Evolutionary conservation across 2,797 vertebrate genomes (phyloP), one percentile per base, ranked within the genome.

Genomic region (Trachops cirrhosus): DNA sequence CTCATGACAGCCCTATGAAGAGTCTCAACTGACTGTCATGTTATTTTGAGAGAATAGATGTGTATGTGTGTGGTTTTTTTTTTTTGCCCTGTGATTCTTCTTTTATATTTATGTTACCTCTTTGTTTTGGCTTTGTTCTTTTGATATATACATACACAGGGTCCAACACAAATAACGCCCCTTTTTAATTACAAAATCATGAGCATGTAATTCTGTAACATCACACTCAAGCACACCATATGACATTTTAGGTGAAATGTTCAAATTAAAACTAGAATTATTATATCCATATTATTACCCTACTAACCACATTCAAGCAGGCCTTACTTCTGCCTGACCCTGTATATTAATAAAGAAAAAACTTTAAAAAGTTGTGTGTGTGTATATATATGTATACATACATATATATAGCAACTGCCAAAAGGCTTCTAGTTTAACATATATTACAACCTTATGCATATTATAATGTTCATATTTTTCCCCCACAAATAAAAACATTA

Each of bases 101-200:
- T 88, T 83, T 73, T 70, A 11, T 75, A 16, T 90, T 84, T 75
- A 32, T 93, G 19, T 54, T 95, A 52, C 19, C 54, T 87, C 44
- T 89, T 87, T 93, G 94, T 82, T 92, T 88, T 77, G 70, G 46
- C 29, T 70, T 83, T 77, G 24, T 89, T 74, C 29, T 93, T 96
- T 94, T 50, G 54, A 22, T 32, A 21, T 59, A 39, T 89, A 34
- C 7, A 52, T 50, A 32, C 64, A 54, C 11, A 32, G 59, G 59
- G 26, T 29, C 59, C 59, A 62, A 15, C 59, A 62, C 26, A 32
- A 62, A 62, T 62, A 62, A 62, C 5, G 1, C 26, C 29, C 59
- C 59, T 62, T 62, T 59, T 62, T 62, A 29, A 62, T 62, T 29
- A 29, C 26, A 62, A 62, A 62, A 62, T 62, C 59, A 62, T 62